These are phyloP conservation scores for Apteryx owenii DNA, from an alignment of 2,113 vertebrate genomes.

Conservation along the genomic window DNA sequence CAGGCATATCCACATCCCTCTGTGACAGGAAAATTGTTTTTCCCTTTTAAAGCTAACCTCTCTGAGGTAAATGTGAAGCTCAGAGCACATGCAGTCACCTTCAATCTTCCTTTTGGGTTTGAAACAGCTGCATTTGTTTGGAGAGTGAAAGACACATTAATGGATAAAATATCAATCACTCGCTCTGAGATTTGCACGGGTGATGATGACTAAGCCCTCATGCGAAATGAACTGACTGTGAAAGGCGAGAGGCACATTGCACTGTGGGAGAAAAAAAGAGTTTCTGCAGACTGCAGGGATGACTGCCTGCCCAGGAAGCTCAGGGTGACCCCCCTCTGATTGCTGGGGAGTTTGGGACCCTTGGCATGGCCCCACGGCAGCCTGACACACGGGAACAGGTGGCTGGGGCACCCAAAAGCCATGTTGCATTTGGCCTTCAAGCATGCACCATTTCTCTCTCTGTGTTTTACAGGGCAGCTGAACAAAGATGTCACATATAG, in stretches of 20 bases:
- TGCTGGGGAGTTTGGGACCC: background rate
- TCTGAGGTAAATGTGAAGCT: background rate
- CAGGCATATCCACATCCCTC: background rate
- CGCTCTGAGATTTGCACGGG: background rate
- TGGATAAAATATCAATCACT: background rate
- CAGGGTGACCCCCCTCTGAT: background rate
- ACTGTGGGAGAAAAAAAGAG: fast-evolving
- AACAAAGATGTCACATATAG: conserved; percentile 79
- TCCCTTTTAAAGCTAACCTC: conserved; percentile 4
- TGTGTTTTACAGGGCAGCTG: conserved; percentile 76
- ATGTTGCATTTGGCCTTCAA: background rate
- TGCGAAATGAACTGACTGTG: fast-evolving
- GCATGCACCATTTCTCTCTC: background rate
- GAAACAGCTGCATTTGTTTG: conserved; percentile 17
- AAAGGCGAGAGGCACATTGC: background rate
- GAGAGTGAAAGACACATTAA: background rate
- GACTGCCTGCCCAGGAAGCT: background rate
- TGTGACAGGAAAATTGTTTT: conserved; percentile 39
- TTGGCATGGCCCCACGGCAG: background rate
- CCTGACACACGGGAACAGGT: background rate
- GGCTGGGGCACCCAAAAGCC: background rate
- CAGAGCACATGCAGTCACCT: background rate
- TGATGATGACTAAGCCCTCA: background rate
- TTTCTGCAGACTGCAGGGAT: background rate
- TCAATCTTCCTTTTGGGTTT: background rate